These are phyloP conservation scores for Chrysolina haemoptera DNA, from an alignment of 2,888 invertebrate species.

Conservation along the genomic window DNA sequence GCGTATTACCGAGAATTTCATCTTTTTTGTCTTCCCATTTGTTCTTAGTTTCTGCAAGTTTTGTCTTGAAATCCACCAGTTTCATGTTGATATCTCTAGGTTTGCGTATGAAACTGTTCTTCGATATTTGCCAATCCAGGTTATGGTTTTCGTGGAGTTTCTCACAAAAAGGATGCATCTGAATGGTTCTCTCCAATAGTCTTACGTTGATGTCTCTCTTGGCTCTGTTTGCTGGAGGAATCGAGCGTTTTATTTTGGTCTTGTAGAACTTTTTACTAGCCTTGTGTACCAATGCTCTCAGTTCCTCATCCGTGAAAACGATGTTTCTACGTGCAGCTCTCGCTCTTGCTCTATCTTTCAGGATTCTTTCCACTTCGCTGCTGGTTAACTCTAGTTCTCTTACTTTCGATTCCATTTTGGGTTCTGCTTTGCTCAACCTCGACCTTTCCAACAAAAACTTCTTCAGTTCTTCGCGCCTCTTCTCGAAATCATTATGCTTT, in stretches of 20 bases:
- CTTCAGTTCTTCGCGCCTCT: constrained; percentile 44
- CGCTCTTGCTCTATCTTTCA: constrained; percentile 60
- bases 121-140: constrained; percentile 4
- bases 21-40: constrained; percentile 46
- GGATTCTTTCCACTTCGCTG: constrained; percentile 59
- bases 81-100: constrained; percentile 42
- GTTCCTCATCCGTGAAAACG: constrained; percentile 60
- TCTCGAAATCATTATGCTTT: constrained; percentile 41
- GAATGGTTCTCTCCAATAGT: constrained; percentile 37
- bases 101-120: constrained; percentile 14
- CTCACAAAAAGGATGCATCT: not conserved
- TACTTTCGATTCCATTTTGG: constrained; percentile 30
- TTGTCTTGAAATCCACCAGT: constrained; percentile 28
- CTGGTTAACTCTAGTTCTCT: constrained; percentile 45
- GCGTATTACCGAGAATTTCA: constrained; percentile 41
- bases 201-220: constrained; percentile 55
- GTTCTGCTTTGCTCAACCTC: constrained; percentile 28
- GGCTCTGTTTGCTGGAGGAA: constrained; percentile 23
- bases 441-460: constrained; percentile 38
- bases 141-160: constrained; percentile 4
- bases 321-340: constrained; percentile 60
- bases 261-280: constrained; percentile 57
- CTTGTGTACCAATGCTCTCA: constrained; percentile 59
- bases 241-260: constrained; percentile 44
- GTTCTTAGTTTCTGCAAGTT: constrained; percentile 39